Base-by-base conservation (phyloP, 1,140 invertebrate genomes). In the Musca domestica region DNA sequence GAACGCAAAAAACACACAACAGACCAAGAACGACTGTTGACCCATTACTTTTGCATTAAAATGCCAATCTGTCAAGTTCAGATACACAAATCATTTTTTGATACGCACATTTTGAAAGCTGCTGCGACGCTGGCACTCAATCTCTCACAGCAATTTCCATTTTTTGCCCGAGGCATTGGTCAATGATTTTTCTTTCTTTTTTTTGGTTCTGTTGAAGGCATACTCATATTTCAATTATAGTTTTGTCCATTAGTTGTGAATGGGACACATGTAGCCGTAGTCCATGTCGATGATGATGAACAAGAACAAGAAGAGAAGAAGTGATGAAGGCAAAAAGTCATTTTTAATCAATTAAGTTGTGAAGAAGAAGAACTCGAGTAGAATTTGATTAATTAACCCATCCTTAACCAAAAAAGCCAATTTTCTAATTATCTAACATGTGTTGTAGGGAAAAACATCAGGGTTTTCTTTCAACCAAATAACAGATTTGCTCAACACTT, bases 31-130 rank as follows among this genome's bases (percentile, higher is more conserved):
- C 34, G 10, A 41, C 34, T 19, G 56, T 41, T 41, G 27, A 30
- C 10, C 56, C 56, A 61, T 61, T 61, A 61, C 56, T 61, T 34
- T 34, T 61, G 56, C 56, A 34, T 61, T 61, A 61, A 61, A 61
- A 61, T 61, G 56, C 34, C 56, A 61, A 27, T 34, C 56, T 61
- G 56, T 61, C 56, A 61, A 61, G 34, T 30, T 61, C 56, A 61
- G 56, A 27, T 20, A 30, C 56, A 61, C 56, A 61, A 61, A 61
- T 61, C 56, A 61, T 61, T 61, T 61, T 61, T 61, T 61, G 56
- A 61, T 61, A 61, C 56, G 56, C 56, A 61, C 34, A 34, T 30
- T 58, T 17, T 27, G 25, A 34, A 34, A 19, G 17, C 34, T 7
- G 2, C 34, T 7, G 12, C 34, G 9, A 30, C 9, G n/a, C 9